Evolutionary conservation across 2,113 vertebrate species (phyloP).

Genomic region (Poecile atricapillus): DNA sequence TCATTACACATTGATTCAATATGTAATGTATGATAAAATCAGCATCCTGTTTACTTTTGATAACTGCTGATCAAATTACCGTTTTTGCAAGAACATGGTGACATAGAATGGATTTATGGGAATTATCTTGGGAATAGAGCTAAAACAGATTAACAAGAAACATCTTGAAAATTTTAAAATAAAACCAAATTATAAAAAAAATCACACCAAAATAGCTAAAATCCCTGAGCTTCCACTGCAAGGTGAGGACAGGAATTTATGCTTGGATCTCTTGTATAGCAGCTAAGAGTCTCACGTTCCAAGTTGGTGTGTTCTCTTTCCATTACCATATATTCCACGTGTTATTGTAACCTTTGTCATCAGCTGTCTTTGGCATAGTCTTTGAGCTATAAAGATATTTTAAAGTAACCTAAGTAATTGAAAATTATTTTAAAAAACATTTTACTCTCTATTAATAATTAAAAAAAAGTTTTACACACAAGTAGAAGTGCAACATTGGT

Average conservation of each 20-base stretch:
- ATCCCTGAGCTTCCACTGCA: not conserved
- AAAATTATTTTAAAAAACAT: not conserved
- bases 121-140: not conserved
- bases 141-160: not conserved
- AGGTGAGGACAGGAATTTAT: not conserved
- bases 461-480: not conserved
- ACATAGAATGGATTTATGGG: not conserved
- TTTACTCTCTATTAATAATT: not conserved
- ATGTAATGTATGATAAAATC: not conserved
- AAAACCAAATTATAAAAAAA: not conserved
- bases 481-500: not conserved
- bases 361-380: not conserved
- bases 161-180: not conserved
- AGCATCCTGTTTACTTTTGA: not conserved
- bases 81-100: not conserved
- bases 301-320: not conserved
- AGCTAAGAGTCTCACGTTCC: not conserved
- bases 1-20: not conserved
- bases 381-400: not conserved
- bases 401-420: not conserved
- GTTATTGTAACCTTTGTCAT: not conserved
- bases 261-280: not conserved
- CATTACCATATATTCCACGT: not conserved
- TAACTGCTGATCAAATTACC: not conserved
- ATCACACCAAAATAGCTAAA: not conserved